Conservation (phyloP, 2,888 invertebrate species). For the Epicampocera succincta region DNA sequence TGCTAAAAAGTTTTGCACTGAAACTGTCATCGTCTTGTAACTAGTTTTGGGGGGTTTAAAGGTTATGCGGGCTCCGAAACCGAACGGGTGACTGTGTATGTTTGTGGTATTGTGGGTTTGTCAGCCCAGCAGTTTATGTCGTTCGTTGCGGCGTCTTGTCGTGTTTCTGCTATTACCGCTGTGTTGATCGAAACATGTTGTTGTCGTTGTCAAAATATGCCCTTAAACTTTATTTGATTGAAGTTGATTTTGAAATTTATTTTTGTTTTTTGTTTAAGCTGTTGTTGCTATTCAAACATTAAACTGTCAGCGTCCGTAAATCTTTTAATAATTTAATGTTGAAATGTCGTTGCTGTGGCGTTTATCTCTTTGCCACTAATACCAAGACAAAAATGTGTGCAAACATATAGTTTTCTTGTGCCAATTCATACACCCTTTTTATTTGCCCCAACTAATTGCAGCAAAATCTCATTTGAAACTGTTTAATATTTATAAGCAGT, state of each 20-base stretch:
- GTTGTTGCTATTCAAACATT: neutral
- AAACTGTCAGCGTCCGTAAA: neutral
- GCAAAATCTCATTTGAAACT: too few relatives aligned
- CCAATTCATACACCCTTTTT: too few relatives aligned
- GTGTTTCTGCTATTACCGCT: conserved; percentile 38
- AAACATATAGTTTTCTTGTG: too few relatives aligned
- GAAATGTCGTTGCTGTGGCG: conserved; percentile 25
- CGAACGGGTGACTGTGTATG: conserved; percentile 20
- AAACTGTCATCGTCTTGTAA: conserved; percentile 61
- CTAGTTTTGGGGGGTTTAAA: conserved; percentile 61
- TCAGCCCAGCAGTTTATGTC: conserved; percentile 32
- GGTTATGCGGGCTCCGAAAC: conserved; percentile 43
- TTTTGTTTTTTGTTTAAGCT: conserved; percentile 8
- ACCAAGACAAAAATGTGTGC: too few relatives aligned
- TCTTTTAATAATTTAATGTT: neutral
- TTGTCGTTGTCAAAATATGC: conserved; percentile 57
- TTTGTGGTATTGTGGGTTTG: conserved; percentile 23
- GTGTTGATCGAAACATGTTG: conserved; percentile 11
- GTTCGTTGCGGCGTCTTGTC: conserved; percentile 43
- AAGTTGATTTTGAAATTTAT: conserved; percentile 41
- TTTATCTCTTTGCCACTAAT: neutral
- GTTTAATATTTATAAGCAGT: too few relatives aligned
- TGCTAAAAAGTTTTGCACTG: conserved; percentile 6
- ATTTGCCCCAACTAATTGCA: too few relatives aligned
- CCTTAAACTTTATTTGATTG: conserved; percentile 66